Percentiles rank a stretch among this genome's conserved stretches.
Conservation (phyloP, 1,140 invertebrate species). For the Aphelenchoides avenae region DNA sequence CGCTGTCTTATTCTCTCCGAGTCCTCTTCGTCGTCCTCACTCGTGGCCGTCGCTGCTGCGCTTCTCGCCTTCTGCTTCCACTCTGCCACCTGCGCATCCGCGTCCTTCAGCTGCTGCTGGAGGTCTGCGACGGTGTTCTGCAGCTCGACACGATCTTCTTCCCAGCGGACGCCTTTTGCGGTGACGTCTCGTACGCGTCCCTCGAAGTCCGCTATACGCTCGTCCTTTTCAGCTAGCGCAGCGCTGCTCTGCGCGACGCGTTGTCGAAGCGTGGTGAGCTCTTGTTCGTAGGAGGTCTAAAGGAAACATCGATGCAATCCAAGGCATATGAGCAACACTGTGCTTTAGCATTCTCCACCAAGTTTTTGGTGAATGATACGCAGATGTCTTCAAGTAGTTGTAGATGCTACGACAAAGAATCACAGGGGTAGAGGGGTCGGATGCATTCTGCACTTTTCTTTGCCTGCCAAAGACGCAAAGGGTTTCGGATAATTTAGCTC, state of each 20-base stretch:
- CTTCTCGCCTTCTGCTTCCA: constrained; percentile 4
- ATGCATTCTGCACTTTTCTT: no score
- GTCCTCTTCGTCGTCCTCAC: no score
- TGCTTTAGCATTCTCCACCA: background rate
- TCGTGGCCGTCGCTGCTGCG: no score
- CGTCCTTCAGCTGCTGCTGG: constrained; percentile 9
- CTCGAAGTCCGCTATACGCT: constrained; percentile 28
- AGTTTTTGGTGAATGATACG: no score
- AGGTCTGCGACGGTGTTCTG: constrained; percentile 22
- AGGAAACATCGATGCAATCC: constrained; percentile 7
- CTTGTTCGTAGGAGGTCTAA: constrained; percentile 31
- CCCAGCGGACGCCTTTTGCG: constrained; percentile 22
- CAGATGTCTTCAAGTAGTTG: no score
- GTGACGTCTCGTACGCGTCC: constrained; percentile 32
- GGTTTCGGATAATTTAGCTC: no score
- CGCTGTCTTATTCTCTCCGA: no score
- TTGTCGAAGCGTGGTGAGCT: constrained; percentile 15
- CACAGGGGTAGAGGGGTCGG: no score
- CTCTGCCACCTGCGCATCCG: constrained; percentile 1
- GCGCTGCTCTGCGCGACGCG: constrained; percentile 15
- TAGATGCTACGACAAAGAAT: no score
- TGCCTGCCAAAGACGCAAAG: no score
- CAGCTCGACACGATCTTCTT: constrained; percentile 26
- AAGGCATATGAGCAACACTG: background rate
- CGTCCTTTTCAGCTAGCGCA: constrained; percentile 27